Percentiles rank a stretch among this genome's conserved stretches.
These are phyloP conservation scores for Automeris io DNA, from an alignment of 2,888 invertebrate species.

Conservation along the genomic window DNA sequence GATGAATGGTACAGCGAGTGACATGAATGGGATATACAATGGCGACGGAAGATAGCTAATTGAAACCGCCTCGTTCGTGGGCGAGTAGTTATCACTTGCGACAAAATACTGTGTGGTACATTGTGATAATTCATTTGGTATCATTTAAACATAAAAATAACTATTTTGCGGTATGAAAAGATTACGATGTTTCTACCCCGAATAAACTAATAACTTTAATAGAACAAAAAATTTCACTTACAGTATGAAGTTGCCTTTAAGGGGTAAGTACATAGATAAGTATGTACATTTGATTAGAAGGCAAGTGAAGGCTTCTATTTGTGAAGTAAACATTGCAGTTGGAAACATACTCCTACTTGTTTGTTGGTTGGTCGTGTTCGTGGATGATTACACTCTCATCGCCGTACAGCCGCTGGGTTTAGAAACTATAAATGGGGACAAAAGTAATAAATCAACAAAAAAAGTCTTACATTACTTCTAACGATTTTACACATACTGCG, in stretches of 20 bases:
- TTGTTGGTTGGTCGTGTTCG: conserved; percentile 29
- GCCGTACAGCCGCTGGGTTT: conserved; percentile 1
- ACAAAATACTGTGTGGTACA: conserved; percentile 18
- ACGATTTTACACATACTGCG: too few species aligned
- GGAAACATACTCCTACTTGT: conserved; percentile 13
- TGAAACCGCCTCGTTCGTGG: conserved; percentile 38
- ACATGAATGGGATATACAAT: conserved; percentile 50
- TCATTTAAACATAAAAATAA: background rate
- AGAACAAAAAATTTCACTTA: too few species aligned
- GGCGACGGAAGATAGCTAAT: conserved; percentile 38
- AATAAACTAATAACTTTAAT: too few species aligned
- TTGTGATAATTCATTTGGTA: background rate
- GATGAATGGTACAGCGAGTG: conserved; percentile 43
- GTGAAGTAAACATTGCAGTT: conserved; percentile 28
- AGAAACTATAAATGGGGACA: too few species aligned
- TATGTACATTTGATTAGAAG: background rate
- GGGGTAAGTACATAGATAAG: too few species aligned
- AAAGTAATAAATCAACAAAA: too few species aligned
- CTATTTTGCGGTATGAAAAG: background rate
- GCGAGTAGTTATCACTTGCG: conserved; percentile 45
- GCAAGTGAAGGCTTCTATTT: conserved; percentile 11
- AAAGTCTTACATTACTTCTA: too few species aligned
- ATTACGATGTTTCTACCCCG: too few species aligned
- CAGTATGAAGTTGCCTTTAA: too few species aligned
- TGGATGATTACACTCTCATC: conserved; percentile 34